Base-by-base conservation (phyloP, 2,797 vertebrate genomes). In the Sebastes iracundus region DNA sequence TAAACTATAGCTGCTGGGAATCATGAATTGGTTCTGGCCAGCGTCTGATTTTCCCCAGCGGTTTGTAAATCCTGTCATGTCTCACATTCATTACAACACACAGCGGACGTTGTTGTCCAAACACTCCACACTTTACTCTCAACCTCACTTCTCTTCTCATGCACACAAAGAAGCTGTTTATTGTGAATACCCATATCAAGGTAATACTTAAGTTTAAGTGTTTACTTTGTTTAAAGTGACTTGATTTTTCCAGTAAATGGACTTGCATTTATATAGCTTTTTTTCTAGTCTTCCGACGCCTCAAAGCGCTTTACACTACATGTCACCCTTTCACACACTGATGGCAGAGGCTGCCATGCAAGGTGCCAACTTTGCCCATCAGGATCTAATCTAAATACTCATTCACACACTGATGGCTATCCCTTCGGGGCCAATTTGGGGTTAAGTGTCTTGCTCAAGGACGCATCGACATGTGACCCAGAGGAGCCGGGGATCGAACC, bases 1-100 rank as follows among this genome's bases (percentile, higher is more conserved):
- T 56, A 81, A 87, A 91, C 64, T 68, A 52, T 52, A 42, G 68
- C 80, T 81, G 88, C 89, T 71, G 73, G 87, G 77, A 89, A 84
- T 89, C 78, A 63, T 67, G 69, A 85, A 82, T 77, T 59, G 52
- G 79, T 82, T 85, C 79, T 72, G 67, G 64, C 8, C 22, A 6
- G 3, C 23, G 52, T 80, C 83, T 82, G 77, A 85, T 84, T 86
- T 81, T 69, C 61, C 68, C 61, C 49, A 23, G 76, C 18, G 81
- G 72, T 89, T 79, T 87, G 77, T 73, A 75, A 83, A 70, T 72
- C 62, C 72, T 30, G 72, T 58, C 74, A 16, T 68, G 68, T 86
- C 77, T 84, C 77, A 60, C 73, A 35, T 85, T 79, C 65, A 63
- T 84, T 80, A 77, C 33, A 11, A 75, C 22, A 46, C 75, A 30